Evolutionary conservation across 2,888 invertebrate species (phyloP).

Genomic region (Leuctra nigra): DNA sequence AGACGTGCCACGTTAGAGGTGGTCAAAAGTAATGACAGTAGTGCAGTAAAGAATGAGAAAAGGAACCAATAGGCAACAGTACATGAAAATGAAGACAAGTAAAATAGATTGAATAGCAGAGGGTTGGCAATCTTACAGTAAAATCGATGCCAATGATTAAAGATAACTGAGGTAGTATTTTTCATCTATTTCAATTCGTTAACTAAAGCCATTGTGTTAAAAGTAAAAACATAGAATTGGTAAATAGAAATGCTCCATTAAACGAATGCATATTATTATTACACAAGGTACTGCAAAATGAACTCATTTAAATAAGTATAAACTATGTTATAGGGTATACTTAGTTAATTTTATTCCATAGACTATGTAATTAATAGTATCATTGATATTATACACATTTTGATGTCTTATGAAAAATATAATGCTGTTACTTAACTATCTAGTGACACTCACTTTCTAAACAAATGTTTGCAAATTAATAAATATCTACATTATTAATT

Average conservation of each 20-base stretch:
- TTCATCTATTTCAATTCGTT: not conserved
- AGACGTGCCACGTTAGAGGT: not conserved
- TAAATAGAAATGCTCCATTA: too few species aligned
- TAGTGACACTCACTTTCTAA: constrained; percentile 8
- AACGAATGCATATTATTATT: too few species aligned
- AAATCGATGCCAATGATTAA: constrained; percentile 4
- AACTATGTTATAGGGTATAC: too few species aligned
- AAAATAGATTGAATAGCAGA: too few species aligned
- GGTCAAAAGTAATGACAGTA: too few species aligned
- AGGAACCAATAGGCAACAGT: not conserved
- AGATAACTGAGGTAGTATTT: constrained; percentile 15
- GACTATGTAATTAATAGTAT: too few species aligned
- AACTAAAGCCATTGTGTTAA: too few species aligned
- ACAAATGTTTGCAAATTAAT: constrained; percentile 16
- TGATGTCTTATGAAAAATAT: constrained; percentile 16
- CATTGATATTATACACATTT: not conserved
- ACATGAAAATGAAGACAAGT: too few species aligned
- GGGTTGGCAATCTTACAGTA: too few species aligned
- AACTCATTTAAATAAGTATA: too few species aligned
- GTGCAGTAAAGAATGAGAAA: not conserved
- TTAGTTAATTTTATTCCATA: not conserved
- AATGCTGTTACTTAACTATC: constrained; percentile 9
- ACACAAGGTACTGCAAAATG: too few species aligned
- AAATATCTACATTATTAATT: constrained; percentile 11
- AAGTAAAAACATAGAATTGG: too few species aligned